Evolutionary conservation across 92 coral and sea anemone species (phyloP).

Genomic region (Umimayanthus chanpuru): DNA sequence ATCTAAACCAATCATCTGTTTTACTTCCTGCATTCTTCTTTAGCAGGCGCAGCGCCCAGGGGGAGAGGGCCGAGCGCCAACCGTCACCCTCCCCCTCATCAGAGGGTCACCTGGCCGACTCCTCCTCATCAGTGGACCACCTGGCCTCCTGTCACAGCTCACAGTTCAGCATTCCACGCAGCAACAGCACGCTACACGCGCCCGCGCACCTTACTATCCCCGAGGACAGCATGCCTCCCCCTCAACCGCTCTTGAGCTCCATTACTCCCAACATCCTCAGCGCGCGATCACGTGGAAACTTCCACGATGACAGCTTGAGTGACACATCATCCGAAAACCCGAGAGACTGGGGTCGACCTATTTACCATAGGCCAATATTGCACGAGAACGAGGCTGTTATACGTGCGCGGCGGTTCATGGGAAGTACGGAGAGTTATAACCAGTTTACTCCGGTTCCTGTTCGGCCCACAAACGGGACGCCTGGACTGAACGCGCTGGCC

Average conservation of each 20-base stretch:
- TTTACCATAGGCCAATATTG: constrained; percentile 77
- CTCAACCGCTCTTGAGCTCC: constrained; percentile 79
- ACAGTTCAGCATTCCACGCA: constrained; percentile 88
- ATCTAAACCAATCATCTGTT: background rate
- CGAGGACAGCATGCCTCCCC: constrained; percentile 80
- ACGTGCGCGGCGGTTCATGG: constrained; percentile 67
- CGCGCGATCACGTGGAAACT: constrained; percentile 59
- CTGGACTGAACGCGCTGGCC: constrained; percentile 69
- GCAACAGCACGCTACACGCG: constrained; percentile 64
- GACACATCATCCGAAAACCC: constrained; percentile 85
- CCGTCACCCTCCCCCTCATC: constrained; percentile 88
- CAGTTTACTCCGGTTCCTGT: constrained; percentile 47
- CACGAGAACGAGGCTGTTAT: constrained; percentile 67
- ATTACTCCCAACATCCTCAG: constrained; percentile 56
- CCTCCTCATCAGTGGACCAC: constrained; percentile 89
- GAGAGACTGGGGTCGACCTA: constrained; percentile 71
- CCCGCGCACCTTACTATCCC: constrained; percentile 75
- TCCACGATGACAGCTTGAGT: constrained; percentile 74
- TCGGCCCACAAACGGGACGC: constrained; percentile 74
- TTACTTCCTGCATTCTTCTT: background rate
- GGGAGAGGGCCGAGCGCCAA: constrained; percentile 48
- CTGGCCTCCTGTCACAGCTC: constrained; percentile 88
- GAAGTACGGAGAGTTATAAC: constrained; percentile 53
- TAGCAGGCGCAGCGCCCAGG: constrained; percentile 61
- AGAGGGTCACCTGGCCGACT: constrained; percentile 90